Evolutionary conservation across 2,797 vertebrate species (phyloP).

Genomic region (Psittacula derbiana): DNA sequence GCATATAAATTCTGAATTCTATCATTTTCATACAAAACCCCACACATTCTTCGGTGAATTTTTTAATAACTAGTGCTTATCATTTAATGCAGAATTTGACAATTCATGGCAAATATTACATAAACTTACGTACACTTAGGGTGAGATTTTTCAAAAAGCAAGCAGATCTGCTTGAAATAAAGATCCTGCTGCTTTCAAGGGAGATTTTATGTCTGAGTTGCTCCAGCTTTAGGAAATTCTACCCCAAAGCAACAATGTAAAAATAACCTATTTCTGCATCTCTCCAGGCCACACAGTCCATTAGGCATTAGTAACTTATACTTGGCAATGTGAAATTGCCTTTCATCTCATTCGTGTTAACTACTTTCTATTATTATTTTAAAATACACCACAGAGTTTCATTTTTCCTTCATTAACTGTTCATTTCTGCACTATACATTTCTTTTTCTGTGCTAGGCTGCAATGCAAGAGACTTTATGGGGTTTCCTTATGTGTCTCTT

Average conservation of each 20-base stretch:
- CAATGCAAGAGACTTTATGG: background rate
- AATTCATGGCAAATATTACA: background rate
- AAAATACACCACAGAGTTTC: background rate
- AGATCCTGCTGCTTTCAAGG: background rate
- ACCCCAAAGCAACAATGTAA: background rate
- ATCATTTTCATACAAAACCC: background rate
- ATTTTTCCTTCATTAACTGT: background rate
- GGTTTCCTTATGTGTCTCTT: background rate
- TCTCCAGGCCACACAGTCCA: background rate
- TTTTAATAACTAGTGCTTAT: background rate
- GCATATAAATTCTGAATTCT: background rate
- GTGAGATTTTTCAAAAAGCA: background rate
- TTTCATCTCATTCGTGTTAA: background rate
- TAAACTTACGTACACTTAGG: background rate
- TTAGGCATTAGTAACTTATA: background rate
- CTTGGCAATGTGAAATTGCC: background rate
- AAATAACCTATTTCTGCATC: slow-evolving; percentile 7
- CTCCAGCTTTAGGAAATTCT: slow-evolving; percentile 15
- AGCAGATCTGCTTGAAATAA: background rate
- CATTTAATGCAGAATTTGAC: background rate
- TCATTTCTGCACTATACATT: background rate
- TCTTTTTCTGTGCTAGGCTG: background rate
- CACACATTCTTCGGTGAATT: background rate
- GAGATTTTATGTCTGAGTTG: background rate
- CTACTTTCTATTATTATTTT: background rate